phyloP scores from a whole-genome alignment of 2,888 invertebrate species.

The Teinopalpus imperialis region DNA sequence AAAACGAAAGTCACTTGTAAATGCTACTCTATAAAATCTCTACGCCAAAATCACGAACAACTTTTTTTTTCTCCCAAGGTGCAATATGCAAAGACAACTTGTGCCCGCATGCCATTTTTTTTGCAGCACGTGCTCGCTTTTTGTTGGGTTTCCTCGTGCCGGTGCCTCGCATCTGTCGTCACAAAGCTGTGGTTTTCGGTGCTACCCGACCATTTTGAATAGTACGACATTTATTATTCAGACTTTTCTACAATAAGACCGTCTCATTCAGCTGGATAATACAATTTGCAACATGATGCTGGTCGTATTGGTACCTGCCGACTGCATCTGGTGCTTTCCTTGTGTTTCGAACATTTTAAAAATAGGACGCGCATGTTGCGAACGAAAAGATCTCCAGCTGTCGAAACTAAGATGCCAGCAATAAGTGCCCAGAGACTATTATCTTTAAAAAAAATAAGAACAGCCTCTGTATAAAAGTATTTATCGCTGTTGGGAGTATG shows the following conservation, averaged over 20 bases:
- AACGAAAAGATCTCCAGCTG: conserved; percentile 32
- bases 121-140: conserved; percentile 73
- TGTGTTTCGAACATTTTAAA: conserved; percentile 56
- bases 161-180: conserved; percentile 72
- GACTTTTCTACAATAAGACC: conserved; percentile 8
- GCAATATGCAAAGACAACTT: conserved; percentile 66
- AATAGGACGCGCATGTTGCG: conserved; percentile 52
- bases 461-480: conserved; percentile 2
- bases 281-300: conserved; percentile 76
- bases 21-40: conserved; percentile 50
- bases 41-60: conserved; percentile 61
- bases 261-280: conserved; percentile 40
- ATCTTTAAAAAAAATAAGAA: conserved; percentile 16
- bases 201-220: conserved; percentile 43
- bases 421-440: conserved; percentile 22
- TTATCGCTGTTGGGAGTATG: neutral
- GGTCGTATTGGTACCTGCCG: conserved; percentile 66
- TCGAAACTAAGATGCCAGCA: conserved; percentile 21
- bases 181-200: conserved; percentile 71
- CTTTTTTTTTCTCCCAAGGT: conserved; percentile 49
- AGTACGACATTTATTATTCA: conserved; percentile 1
- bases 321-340: conserved; percentile 72
- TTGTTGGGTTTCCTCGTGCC: conserved; percentile 65
- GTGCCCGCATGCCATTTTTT: conserved; percentile 78
- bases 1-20: too few relatives aligned